These are phyloP conservation scores for Sparus aurata DNA, from an alignment of 2,797 vertebrate species.

Conservation along the genomic window DNA sequence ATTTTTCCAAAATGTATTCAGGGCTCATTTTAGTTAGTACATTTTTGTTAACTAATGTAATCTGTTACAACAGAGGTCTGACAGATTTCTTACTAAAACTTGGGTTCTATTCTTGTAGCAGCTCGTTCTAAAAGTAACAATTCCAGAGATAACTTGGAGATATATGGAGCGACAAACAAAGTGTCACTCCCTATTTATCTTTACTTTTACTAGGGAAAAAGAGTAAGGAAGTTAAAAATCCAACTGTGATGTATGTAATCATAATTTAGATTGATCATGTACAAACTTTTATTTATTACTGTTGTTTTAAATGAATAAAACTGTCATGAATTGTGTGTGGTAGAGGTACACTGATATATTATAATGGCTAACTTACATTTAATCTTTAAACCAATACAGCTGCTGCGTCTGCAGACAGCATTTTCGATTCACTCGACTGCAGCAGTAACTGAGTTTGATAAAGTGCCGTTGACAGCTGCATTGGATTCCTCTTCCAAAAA, in stretches of 20 bases:
- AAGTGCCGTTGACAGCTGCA: slow-evolving; percentile 49
- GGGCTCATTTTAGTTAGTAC: too few species aligned
- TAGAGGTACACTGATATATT: not conserved
- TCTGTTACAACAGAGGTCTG: too few species aligned
- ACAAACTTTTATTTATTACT: not conserved
- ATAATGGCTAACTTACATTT: slow-evolving; percentile 25
- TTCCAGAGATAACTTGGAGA: not conserved
- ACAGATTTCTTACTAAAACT: not conserved
- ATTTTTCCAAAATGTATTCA: too few species aligned
- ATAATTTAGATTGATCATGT: not conserved
- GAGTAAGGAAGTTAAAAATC: not conserved
- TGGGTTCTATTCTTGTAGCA: not conserved
- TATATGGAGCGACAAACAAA: not conserved
- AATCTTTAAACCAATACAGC: slow-evolving; percentile 16
- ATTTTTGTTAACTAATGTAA: too few species aligned
- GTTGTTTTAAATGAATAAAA: slow-evolving; percentile 9
- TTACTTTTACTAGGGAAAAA: not conserved
- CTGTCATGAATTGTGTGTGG: not conserved
- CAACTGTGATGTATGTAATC: not conserved
- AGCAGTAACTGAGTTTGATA: slow-evolving; percentile 33
- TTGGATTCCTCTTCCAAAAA: slow-evolving; percentile 30
- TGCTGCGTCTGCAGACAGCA: slow-evolving; percentile 8
- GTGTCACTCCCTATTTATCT: not conserved
- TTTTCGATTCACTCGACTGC: slow-evolving; percentile 10
- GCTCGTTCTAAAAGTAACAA: not conserved